Base-by-base conservation (phyloP, 2,888 invertebrate genomes). In the Pinctada fucata region DNA sequence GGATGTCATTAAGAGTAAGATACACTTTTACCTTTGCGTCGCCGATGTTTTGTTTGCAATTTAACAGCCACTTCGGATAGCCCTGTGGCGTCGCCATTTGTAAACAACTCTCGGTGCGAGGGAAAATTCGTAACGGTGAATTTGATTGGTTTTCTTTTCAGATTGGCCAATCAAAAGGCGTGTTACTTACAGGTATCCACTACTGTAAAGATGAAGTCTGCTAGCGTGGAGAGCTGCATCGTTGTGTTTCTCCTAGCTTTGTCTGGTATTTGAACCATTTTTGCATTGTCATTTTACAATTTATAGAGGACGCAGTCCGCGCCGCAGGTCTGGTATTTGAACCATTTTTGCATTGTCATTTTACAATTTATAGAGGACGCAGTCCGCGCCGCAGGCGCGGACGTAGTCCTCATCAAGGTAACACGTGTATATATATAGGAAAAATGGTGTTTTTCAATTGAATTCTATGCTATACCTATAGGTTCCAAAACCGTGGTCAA, bases 61-160 rank as follows among this genome's bases (percentile, higher is more conserved):
- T 82, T 52, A 89, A 82, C n/a, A 90, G 80, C 90, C 90, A 90
- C 79, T 87, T 88, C 16, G 90, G 90, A 81, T 87, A 89, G 47
- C 85, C 85, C 58, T 85, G 85, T 76, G 76, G 64, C 71, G 82
- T 70, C 81, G 86, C 86, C 86, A 86, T 86, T 88, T 88, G 86
- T 88, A 86, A 90, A 89, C 88, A 89, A 87, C 75, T 76, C 68
- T 72, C 64, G 78, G 67, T 76, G 79, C 79, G 82, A 81, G 82
- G 51, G 3, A 3, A 48, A 51, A 10, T 78, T 75, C 83, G 81
- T 82, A 65, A 85, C 5, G 66, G 0, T 0, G 13, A 0, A 10
- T 82, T 69, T 84, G 65, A 88, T 88, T 89, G 85, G 88, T 51
- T 58, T n/a, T 16, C n/a, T 50, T 6, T 49, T 31, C 31, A n/a